Evolutionary conservation across 2,797 vertebrate species (phyloP), one percentile per base, ranked within the genome.

Genomic region (Poecilia velifera): DNA sequence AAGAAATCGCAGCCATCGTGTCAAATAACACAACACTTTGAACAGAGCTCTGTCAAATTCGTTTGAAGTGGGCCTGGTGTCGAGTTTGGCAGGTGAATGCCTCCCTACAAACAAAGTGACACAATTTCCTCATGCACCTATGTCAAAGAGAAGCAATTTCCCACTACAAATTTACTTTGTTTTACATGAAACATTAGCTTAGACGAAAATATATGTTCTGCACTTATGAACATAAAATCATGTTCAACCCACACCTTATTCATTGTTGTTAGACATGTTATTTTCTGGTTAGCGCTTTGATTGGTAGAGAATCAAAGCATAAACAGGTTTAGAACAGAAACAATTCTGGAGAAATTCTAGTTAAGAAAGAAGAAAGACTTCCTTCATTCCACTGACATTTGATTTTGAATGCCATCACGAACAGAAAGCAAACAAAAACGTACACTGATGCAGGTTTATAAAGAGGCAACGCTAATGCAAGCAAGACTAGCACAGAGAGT

Each of bases 171-270:
- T 13, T 28, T 20, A 43, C 12, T 12, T 39, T 86, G 49, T 74
- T 13, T 13, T 41, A 81, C 53, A 20, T 39, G 22, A 41, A 70
- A 82, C 75, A 72, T 74, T 81, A 79, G 39, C 64, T 79, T 7
- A 1, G 39, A 78, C 80, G 57, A 73, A 72, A 82, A 80, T 57
- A 34, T 72, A 25, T 51, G n/a, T 4, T 82, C 66, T 82, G 6
- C 71, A 45, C 25, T 13, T n/a, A 3, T 55, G 66, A 86, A 75
- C 88, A 89, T 86, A 83, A 62, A 88, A 83, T 82, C 9, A 85
- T 77, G 72, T 59, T 81, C 76, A 51, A 53, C 80, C 80, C 39
- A 41, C 36, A 34, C 16, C 53, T 81, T 55, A 5, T 74, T 80
- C 57, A 80, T 72, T 47, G 81, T 25, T 62, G 70, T 79, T 76